phyloP scores from a whole-genome alignment of 2,113 vertebrate species.

The Corythaixoides concolor region DNA sequence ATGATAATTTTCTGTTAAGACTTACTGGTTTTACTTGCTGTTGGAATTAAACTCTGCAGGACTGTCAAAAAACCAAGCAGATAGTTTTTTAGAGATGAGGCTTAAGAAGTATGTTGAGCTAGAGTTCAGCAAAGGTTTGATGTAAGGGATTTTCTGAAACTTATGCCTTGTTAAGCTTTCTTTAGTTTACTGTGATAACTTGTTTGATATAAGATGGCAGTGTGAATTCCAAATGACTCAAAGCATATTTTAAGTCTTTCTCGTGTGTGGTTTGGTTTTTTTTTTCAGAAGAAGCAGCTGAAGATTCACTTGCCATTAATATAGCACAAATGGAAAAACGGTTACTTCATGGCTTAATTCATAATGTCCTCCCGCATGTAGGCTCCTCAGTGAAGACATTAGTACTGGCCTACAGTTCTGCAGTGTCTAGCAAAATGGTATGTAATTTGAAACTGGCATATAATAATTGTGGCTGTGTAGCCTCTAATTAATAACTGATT shows the following conservation, averaged over 20 bases:
- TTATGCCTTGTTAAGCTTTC: neutral
- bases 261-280: neutral
- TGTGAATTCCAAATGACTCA: neutral
- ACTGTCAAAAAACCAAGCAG: neutral
- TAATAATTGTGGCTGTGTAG: neutral
- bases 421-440: constrained; percentile 96
- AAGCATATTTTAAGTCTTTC: neutral
- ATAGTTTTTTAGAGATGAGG: neutral
- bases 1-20: neutral
- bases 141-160: neutral
- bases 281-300: constrained; percentile 81
- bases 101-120: neutral
- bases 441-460: neutral
- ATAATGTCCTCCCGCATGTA: constrained; percentile 87
- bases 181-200: neutral
- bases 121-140: neutral
- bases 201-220: neutral
- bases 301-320: constrained; percentile 81
- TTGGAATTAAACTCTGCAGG: neutral
- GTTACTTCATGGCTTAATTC: constrained; percentile 90
- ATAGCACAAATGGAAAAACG: constrained; percentile 88
- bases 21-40: neutral
- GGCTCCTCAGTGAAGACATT: constrained; percentile 90
- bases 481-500: neutral
- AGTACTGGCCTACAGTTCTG: constrained; percentile 91